Evolutionary conservation across 64 coral and sea anemone genomes (phyloP).

Genomic region (Stichodactyla mertensii): DNA sequence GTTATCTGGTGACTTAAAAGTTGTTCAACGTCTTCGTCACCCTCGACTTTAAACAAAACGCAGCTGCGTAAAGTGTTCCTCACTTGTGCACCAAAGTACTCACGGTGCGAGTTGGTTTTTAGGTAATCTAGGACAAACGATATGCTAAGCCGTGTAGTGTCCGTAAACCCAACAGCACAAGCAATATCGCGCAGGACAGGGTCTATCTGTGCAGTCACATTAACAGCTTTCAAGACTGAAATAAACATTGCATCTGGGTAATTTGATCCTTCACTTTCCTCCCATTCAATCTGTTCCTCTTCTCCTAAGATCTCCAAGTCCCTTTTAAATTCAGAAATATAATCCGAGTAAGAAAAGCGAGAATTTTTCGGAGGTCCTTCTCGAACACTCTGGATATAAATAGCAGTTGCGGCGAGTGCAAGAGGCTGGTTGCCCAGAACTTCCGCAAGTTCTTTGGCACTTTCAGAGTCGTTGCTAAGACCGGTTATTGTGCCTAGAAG

Average conservation of each 20-base stretch:
- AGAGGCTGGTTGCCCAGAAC: constrained; percentile 30
- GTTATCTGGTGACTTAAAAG: constrained; percentile 65
- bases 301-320: constrained; percentile 47
- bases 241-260: constrained; percentile 59
- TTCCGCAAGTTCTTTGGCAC: constrained; percentile 29
- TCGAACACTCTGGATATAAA: constrained; percentile 55
- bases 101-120: constrained; percentile 40
- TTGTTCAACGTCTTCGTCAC: constrained; percentile 32
- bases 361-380: constrained; percentile 45
- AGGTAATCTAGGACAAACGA: constrained; percentile 50
- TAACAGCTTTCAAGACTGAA: constrained; percentile 64
- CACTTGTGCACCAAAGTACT: constrained; percentile 60
- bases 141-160: constrained; percentile 58
- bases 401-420: constrained; percentile 33
- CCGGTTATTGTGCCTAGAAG: constrained; percentile 31
- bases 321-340: constrained; percentile 68
- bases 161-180: constrained; percentile 48
- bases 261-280: constrained; percentile 60
- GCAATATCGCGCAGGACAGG: constrained; percentile 58
- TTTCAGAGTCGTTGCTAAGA: constrained; percentile 19
- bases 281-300: constrained; percentile 71
- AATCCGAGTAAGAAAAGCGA: constrained; percentile 62
- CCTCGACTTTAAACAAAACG: constrained; percentile 64
- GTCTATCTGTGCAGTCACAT: constrained; percentile 57
- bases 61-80: constrained; percentile 52